These are phyloP conservation scores for Chelon auratus DNA, from an alignment of 2,797 vertebrate species.

Conservation along the genomic window DNA sequence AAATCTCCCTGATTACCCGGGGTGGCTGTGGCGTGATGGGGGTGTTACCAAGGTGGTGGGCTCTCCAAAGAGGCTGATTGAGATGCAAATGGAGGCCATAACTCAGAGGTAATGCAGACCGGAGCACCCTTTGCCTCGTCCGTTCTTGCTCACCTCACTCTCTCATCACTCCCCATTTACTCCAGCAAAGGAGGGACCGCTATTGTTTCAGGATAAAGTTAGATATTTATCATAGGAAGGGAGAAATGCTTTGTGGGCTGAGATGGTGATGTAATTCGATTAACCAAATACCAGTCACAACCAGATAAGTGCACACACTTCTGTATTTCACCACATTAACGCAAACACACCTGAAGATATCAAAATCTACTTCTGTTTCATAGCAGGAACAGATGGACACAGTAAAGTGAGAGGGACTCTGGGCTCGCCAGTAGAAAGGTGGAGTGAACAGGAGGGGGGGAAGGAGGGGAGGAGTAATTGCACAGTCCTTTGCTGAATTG, in stretches of 20 bases:
- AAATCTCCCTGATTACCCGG: slow-evolving; percentile 89
- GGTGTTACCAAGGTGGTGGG: slow-evolving; percentile 87
- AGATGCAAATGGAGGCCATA: slow-evolving; percentile 96
- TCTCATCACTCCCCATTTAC: slow-evolving; percentile 90
- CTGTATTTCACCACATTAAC: slow-evolving; percentile 20
- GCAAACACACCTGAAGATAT: slow-evolving; percentile 45
- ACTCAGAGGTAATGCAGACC: slow-evolving; percentile 96
- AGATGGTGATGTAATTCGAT: slow-evolving; percentile 19
- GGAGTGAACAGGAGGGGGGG: slow-evolving; percentile 66
- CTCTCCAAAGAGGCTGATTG: slow-evolving; percentile 93
- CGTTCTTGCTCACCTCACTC: slow-evolving; percentile 73
- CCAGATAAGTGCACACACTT: not conserved
- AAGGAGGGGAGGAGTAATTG: slow-evolving; percentile 73
- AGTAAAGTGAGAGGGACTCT: slow-evolving; percentile 58
- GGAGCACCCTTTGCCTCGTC: slow-evolving; percentile 84
- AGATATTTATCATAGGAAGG: slow-evolving; percentile 73
- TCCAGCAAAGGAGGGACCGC: slow-evolving; percentile 70
- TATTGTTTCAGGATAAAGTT: slow-evolving; percentile 81
- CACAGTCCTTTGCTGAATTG: slow-evolving; percentile 82
- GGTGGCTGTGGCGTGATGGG: slow-evolving; percentile 77
- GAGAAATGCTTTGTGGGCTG: slow-evolving; percentile 33
- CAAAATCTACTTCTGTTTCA: slow-evolving; percentile 45
- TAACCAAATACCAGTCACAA: not conserved
- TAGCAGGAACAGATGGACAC: slow-evolving; percentile 73
- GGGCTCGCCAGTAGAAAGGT: slow-evolving; percentile 61